phyloP scores from a whole-genome alignment of 2,888 invertebrate species.

The Augochlorella aurata region DNA sequence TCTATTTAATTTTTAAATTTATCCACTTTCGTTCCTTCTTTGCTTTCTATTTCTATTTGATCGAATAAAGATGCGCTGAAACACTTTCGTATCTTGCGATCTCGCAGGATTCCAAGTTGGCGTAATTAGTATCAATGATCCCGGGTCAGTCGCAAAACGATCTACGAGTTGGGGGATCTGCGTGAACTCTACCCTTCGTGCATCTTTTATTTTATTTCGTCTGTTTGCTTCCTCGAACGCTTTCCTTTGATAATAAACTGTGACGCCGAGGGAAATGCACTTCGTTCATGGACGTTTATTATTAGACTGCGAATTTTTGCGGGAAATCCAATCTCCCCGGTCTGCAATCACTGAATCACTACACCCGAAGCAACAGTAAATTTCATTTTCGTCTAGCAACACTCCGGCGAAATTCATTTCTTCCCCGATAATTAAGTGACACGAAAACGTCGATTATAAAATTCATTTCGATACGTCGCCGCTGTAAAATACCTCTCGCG shows the following conservation, averaged over 20 bases:
- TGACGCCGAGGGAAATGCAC: slow-evolving; percentile 26
- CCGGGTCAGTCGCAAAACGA: background rate
- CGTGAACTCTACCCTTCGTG: background rate
- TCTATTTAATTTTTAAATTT: too few species aligned
- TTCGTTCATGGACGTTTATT: slow-evolving; percentile 1
- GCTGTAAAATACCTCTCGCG: too few species aligned
- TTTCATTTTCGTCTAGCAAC: background rate
- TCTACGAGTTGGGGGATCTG: background rate
- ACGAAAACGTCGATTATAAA: too few species aligned
- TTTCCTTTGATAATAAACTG: slow-evolving; percentile 45
- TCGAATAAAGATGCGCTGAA: background rate
- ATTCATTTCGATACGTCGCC: too few species aligned
- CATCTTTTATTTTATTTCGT: slow-evolving; percentile 23
- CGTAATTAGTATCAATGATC: background rate
- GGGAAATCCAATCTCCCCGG: background rate
- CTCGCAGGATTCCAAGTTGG: background rate
- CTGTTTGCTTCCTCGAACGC: slow-evolving; percentile 18
- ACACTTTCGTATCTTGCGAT: background rate
- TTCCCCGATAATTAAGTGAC: too few species aligned
- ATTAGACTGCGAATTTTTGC: background rate
- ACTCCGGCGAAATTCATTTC: background rate
- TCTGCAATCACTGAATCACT: background rate
- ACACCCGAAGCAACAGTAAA: background rate
- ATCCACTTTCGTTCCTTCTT: background rate
- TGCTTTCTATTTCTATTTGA: too few species aligned